Conservation (phyloP, 2,888 invertebrate species). For the Chirona hameri region DNA sequence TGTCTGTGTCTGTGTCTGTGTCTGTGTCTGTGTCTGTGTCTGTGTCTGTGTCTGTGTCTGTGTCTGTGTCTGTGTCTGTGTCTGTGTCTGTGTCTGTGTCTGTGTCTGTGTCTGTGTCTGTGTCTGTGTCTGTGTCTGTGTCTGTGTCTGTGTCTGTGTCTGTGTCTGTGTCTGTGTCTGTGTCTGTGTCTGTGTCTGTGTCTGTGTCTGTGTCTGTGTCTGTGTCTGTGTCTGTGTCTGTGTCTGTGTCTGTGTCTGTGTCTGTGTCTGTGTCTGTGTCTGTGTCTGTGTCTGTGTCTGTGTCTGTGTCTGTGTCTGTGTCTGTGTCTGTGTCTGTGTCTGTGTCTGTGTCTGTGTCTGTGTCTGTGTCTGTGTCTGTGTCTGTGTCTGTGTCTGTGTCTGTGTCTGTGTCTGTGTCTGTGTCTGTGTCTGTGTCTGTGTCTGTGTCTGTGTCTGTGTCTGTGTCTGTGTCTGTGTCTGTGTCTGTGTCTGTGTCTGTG, state of each 20-base stretch:
- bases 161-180: background rate
- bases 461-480: background rate
- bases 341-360: background rate
- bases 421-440: background rate
- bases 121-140: background rate
- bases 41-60: background rate
- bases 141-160: background rate
- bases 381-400: background rate
- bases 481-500: background rate
- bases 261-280: background rate
- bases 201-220: background rate
- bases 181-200: background rate
- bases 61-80: background rate
- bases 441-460: background rate
- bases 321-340: background rate
- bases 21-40: background rate
- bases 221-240: background rate
- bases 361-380: background rate
- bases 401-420: background rate
- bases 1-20: background rate
- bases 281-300: background rate
- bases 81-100: background rate
- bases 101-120: background rate
- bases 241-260: background rate
- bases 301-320: background rate